Conservation (phyloP, 2,797 vertebrate species). For the Coreius guichenoti region DNA sequence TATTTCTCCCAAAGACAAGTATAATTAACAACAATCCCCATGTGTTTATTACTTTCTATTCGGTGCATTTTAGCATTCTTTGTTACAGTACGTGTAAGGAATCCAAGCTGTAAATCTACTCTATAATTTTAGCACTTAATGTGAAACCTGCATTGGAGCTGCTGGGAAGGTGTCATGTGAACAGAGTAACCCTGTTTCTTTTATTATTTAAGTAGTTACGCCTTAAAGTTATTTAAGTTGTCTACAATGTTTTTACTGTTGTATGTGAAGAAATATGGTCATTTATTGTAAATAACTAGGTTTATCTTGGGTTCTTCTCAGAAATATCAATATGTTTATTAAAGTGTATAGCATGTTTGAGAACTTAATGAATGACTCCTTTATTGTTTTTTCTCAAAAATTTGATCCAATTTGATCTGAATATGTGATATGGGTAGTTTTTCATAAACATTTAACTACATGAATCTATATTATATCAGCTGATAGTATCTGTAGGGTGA, state of each 20-base stretch:
- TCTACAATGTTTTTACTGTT: conserved; percentile 82
- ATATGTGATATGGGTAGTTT: neutral
- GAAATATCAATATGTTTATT: conserved; percentile 87
- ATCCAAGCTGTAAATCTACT: conserved; percentile 82
- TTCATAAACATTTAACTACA: conserved; percentile 6
- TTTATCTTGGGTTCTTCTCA: conserved; percentile 81
- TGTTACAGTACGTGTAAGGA: conserved; percentile 72
- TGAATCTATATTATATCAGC: conserved; percentile 4
- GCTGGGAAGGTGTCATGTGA: conserved; percentile 83
- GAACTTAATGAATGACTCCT: conserved; percentile 59
- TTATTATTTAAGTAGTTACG: conserved; percentile 87
- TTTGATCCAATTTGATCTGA: neutral
- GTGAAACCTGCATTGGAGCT: conserved; percentile 87
- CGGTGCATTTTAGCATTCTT: conserved; percentile 53
- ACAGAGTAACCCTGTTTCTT: conserved; percentile 82
- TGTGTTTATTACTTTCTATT: conserved; percentile 33
- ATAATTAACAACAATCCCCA: conserved; percentile 21
- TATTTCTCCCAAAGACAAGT: conserved; percentile 22
- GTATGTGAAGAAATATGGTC: conserved; percentile 81
- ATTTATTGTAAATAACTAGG: conserved; percentile 87
- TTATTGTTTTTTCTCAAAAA: conserved; percentile 40
- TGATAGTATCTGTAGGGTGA: neutral
- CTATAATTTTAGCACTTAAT: conserved; percentile 86
- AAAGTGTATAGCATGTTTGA: conserved; percentile 86
- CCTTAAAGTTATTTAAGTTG: conserved; percentile 86